These are phyloP conservation scores for Troides oblongomaculatus DNA, from an alignment of 2,888 invertebrate genomes.

Conservation along the genomic window DNA sequence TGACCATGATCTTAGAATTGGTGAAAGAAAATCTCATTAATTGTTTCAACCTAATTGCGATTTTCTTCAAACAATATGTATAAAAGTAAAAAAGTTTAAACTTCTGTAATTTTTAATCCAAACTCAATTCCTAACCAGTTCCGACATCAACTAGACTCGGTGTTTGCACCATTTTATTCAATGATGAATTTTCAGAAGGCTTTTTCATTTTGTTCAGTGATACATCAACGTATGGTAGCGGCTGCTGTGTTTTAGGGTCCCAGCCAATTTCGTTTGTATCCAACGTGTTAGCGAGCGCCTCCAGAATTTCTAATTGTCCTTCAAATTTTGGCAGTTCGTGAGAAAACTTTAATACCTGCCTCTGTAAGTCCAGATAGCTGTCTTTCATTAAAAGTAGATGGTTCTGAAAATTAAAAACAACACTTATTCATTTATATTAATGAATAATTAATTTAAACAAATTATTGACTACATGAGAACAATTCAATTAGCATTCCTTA, in stretches of 20 bases:
- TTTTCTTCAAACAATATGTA: too few species aligned
- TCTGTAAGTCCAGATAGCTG: slow-evolving; percentile 56
- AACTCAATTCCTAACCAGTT: slow-evolving; percentile 38
- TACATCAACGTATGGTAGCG: slow-evolving; percentile 49
- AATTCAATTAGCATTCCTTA: too few species aligned
- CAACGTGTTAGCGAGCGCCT: slow-evolving; percentile 50
- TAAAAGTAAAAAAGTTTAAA: too few species aligned
- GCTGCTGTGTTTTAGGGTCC: slow-evolving; percentile 43
- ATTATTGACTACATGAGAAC: too few species aligned
- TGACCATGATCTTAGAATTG: too few species aligned
- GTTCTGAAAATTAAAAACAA: slow-evolving; percentile 48
- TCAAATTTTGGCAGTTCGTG: slow-evolving; percentile 62
- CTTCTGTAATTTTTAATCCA: too few species aligned
- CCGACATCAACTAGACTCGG: slow-evolving; percentile 1
- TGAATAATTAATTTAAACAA: background rate
- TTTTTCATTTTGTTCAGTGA: slow-evolving; percentile 37
- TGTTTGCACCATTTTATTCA: slow-evolving; percentile 29
- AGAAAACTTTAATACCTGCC: slow-evolving; percentile 51
- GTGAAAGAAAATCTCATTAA: too few species aligned
- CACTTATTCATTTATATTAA: background rate
- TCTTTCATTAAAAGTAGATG: slow-evolving; percentile 52
- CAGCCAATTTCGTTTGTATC: slow-evolving; percentile 45
- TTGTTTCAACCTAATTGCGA: too few species aligned
- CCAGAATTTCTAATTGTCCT: slow-evolving; percentile 61
- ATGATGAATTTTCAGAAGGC: slow-evolving; percentile 9